Evolutionary conservation across 2,113 vertebrate genomes (phyloP).

Genomic region (Sarotherodon lohbergeri): DNA sequence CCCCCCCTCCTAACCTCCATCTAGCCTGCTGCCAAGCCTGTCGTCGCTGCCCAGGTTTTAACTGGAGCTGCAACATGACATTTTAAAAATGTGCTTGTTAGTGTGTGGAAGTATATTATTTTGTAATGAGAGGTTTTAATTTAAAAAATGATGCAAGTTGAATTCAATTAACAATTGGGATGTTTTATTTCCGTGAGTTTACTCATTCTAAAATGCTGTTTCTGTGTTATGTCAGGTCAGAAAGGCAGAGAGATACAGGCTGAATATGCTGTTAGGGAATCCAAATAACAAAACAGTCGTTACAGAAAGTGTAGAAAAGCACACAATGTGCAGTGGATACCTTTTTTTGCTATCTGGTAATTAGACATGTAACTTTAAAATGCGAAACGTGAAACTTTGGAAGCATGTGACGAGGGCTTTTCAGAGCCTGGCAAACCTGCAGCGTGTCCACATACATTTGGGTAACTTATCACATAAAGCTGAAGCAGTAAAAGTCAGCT

Average conservation of each 20-base stretch:
- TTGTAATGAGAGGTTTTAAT: not conserved
- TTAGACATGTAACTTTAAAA: slow-evolving; percentile 47
- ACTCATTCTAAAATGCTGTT: not conserved
- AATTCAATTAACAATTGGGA: not conserved
- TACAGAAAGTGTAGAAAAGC: not conserved
- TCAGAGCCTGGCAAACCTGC: slow-evolving; percentile 46
- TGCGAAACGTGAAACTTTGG: slow-evolving; percentile 49
- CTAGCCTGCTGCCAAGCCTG: slow-evolving; percentile 15
- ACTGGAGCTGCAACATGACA: slow-evolving; percentile 20
- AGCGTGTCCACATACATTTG: slow-evolving; percentile 55
- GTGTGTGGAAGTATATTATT: slow-evolving; percentile 12
- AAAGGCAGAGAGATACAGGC: not conserved
- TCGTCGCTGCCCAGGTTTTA: slow-evolving; percentile 35
- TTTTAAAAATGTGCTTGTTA: slow-evolving; percentile 19
- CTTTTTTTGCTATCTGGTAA: not conserved
- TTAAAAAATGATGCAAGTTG: not conserved
- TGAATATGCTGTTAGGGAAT: not conserved
- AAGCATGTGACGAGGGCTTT: slow-evolving; percentile 40
- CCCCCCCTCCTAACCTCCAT: slow-evolving; percentile 24
- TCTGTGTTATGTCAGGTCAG: not conserved
- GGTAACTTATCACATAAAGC: slow-evolving; percentile 71
- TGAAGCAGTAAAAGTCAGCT: slow-evolving; percentile 50
- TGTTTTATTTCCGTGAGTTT: not conserved
- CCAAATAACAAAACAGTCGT: not conserved
- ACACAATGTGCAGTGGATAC: fast-evolving